These are phyloP conservation scores for Lineus longissimus DNA, from an alignment of 1,140 invertebrate species.

Conservation along the genomic window DNA sequence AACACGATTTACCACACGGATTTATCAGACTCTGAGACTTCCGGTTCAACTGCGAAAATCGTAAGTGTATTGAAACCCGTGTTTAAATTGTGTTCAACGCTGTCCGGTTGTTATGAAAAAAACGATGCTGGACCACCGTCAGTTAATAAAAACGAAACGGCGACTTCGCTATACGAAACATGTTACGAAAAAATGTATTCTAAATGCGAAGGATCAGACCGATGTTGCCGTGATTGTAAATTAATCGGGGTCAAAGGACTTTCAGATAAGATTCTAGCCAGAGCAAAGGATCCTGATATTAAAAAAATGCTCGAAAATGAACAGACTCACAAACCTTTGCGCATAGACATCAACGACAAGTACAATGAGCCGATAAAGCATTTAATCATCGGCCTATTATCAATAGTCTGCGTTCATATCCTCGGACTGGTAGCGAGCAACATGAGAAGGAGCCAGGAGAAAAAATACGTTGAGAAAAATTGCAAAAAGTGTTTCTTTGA, in stretches of 20 bases:
- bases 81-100: constrained; percentile 8
- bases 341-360: constrained; percentile 3
- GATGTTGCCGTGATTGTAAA: constrained; percentile 6
- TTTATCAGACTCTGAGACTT: constrained; percentile 1
- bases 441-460: constrained; percentile 8
- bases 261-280: not conserved
- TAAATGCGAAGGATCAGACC: not conserved
- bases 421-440: constrained; percentile 2
- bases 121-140: not conserved
- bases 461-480: not conserved
- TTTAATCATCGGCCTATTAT: not conserved
- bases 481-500: constrained; percentile 5
- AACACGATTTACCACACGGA: constrained; percentile 6
- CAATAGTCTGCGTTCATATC: constrained; percentile 3
- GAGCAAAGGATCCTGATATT: constrained; percentile 1
- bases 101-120: constrained; percentile 6
- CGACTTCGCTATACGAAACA: not conserved
- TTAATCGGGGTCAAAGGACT: not conserved
- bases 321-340: not conserved
- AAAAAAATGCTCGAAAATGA: constrained; percentile 7
- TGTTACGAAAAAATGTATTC: constrained; percentile 5
- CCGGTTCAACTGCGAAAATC: not conserved
- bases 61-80: not conserved
- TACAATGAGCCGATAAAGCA: constrained; percentile 8
- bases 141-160: not conserved